A percentile compares a stretch with the other conserved stretches of the same genome.
These are phyloP conservation scores for Macaria liturata DNA, from an alignment of 2,888 invertebrate genomes.

Conservation along the genomic window DNA sequence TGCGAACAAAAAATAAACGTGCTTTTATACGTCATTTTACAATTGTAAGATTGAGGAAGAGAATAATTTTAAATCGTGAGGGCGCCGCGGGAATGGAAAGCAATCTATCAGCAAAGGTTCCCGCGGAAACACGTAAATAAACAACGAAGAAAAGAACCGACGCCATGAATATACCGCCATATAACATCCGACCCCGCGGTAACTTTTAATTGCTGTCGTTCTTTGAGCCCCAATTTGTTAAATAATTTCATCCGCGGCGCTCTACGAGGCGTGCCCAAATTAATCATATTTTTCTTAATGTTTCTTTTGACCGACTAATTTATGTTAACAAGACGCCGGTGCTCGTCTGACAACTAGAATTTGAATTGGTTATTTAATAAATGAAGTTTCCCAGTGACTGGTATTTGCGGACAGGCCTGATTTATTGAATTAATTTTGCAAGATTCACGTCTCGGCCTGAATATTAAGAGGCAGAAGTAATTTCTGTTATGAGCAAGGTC, in stretches of 20 bases:
- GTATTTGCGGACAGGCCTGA: conserved; percentile 63
- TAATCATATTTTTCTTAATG: conserved; percentile 45
- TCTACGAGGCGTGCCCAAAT: conserved; percentile 33
- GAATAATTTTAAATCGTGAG: conserved; percentile 52
- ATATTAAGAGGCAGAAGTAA: conserved; percentile 74
- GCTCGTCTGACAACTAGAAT: conserved; percentile 53
- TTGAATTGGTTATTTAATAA: conserved; percentile 56
- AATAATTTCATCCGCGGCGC: conserved; percentile 32
- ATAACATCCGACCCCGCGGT: conserved; percentile 43
- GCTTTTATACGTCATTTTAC: conserved; percentile 48
- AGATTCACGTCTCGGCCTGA: conserved; percentile 65
- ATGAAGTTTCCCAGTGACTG: conserved; percentile 59
- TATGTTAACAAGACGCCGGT: conserved; percentile 43
- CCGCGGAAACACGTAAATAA: conserved; percentile 64
- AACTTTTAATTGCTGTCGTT: conserved; percentile 49
- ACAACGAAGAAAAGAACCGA: conserved; percentile 49
- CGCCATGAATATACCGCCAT: conserved; percentile 43
- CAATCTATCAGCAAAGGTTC: conserved; percentile 59
- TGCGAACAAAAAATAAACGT: conserved; percentile 34
- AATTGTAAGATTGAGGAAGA: conserved; percentile 56
- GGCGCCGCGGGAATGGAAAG: conserved; percentile 50
- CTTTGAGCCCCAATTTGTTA: conserved; percentile 43
- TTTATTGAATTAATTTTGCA: conserved; percentile 78
- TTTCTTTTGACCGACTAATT: conserved; percentile 47
- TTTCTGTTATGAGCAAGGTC: conserved; percentile 68